Conservation (phyloP, 2,888 invertebrate species). For the Baronia brevicornis region DNA sequence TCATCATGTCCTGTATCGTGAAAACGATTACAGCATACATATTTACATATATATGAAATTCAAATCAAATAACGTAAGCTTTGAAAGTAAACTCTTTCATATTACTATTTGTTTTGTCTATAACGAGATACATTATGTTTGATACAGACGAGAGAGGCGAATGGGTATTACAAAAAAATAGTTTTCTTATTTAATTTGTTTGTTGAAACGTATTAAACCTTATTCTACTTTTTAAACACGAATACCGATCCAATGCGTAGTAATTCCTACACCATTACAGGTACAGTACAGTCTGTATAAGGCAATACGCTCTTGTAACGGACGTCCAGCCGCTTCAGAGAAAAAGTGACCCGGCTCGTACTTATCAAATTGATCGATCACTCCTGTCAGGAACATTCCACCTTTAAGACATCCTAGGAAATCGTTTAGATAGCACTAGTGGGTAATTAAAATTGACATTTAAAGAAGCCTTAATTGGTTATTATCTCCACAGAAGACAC, state of each 20-base stretch:
- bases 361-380: slow-evolving; percentile 13
- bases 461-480: slow-evolving; percentile 29
- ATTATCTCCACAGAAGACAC: slow-evolving; percentile 26
- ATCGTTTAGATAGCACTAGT: slow-evolving; percentile 17
- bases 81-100: no score
- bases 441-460: slow-evolving; percentile 33
- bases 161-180: no score
- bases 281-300: slow-evolving; percentile 5
- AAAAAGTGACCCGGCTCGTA: slow-evolving; percentile 3
- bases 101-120: no score
- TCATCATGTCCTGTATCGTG: no score
- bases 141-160: no score
- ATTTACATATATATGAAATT: no score
- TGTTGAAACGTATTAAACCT: not conserved
- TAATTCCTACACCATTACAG: slow-evolving; percentile 6
- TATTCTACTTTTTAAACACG: slow-evolving; percentile 3
- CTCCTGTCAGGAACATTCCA: slow-evolving; percentile 11
- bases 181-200: no score
- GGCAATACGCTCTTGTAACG: slow-evolving; percentile 3
- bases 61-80: no score
- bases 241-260: slow-evolving; percentile 5
- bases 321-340: slow-evolving; percentile 4
- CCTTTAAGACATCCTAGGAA: slow-evolving; percentile 17
- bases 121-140: no score
- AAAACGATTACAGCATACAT: no score